Evolutionary conservation across 2,797 vertebrate genomes (phyloP), one percentile per base, ranked within the genome.

Genomic region (Phrynocephalus guinanensis): DNA sequence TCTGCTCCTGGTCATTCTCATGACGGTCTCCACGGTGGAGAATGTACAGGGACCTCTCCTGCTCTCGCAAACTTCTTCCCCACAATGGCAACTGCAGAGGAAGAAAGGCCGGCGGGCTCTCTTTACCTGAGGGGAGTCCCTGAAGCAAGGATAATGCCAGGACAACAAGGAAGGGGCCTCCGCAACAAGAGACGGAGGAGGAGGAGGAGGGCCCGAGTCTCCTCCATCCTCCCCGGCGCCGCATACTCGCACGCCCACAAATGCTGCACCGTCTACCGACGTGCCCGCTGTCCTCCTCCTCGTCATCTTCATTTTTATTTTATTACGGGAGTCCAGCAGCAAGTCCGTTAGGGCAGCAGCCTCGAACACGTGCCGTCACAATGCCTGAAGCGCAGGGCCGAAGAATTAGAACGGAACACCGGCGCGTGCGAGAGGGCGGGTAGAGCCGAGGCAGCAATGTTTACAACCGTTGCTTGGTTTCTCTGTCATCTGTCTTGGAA

Each of bases 211-310:
- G 85, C 26, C 56, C 15, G 5, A n/a, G n/a, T 28, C 52, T 52
- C 82, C 56, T 16, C 75, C 83, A 72, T 33, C n/a, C 18, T 2
- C 30, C n/a, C 78, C 82, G 67, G 56, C 66, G 38, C 88, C 13
- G 26, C 33, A 88, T 88, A 87, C 83, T 13, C 28, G 50, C 63
- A 28, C 56, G 79, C 82, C 4, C 68, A 8, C 60, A 83, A 71
- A 63, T 1, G 52, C 56, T 73, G 82, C 66, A 79, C 18, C 87
- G 91, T 86, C 79, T 0, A 50, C 22, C 70, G 82, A 75, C 63
- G 6, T 68, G 11, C 28, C 86, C 87, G 87, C 72, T 94, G 94
- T 93, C 33, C 33, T 33, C 44, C 68, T 22, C 75, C 89, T 18
- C 15, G 56, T 16, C 82, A 2, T 52, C 63, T 33, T 44, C 28